Base-by-base conservation (phyloP, 1,140 invertebrate species). In the Zophobas atratus region DNA sequence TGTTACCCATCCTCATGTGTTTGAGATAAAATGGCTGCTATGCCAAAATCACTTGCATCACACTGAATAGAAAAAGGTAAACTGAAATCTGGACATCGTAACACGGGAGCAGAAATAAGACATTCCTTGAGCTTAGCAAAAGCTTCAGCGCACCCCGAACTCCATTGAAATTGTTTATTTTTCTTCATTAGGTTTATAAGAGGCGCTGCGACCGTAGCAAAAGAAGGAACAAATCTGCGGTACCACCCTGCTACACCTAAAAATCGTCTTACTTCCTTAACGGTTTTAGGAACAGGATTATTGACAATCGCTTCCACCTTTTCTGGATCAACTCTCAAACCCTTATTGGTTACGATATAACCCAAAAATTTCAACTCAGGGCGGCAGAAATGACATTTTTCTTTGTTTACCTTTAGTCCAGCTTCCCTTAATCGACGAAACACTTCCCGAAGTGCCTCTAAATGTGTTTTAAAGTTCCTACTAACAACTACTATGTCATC, bases 221-320 rank as follows among this genome's bases (percentile, higher is more conserved):
- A 88, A 71, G 85, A 80, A 39, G 53, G 33, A 20, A 87, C 84
- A 76, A 88, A 88, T 34, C 83, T 71, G 0, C 82, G 43, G 72
- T 86, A 87, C 85, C 85, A 86, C 5, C 77, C 78, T 0, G 80
- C 78, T 39, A 85, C 81, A 2, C 85, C 84, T 1, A 86, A 35
- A 43, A 84, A 83, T 8, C 70, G 35, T 2, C 79, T 46, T 6
- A 84, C 20, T 32, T 55, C 0, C 20, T 33, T 20, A 33, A 55
- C n/a, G 20, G 2, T 55, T 20, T 20, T 20, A 20, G 20, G 20
- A 20, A 20, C 20, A 20, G 20, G 20, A 20, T 20, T 0, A 20
- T 20, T 20, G 20, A 20, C 20, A 20, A 20, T 20, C 20, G 20
- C 20, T 20, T 20, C 20, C 20, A 20, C 20, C 20, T 20, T 20